Evolutionary conservation across 2,888 invertebrate genomes (phyloP), one percentile per base, ranked within the genome.

Genomic region (Cantharis nigra): DNA sequence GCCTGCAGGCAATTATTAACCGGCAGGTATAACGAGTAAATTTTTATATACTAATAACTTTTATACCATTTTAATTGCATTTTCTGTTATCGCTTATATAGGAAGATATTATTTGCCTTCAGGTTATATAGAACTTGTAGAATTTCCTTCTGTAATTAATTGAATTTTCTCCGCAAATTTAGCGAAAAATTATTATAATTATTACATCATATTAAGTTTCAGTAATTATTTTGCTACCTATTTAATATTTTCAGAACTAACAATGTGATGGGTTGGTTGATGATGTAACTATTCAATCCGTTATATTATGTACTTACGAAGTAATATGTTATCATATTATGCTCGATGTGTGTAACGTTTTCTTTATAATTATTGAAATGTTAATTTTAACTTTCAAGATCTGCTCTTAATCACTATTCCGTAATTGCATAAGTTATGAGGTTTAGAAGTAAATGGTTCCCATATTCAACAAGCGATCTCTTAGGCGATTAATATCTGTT

Each of bases 21-120:
- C 69, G 69, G 14, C 69, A 69, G 69, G 28, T 69, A 69, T 69
- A 20, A 14, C 20, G 69, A 69, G 28, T 69, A 69, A 69, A 69
- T 69, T 28, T 49, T 49, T 49, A 49, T 49, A 49, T n/a, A 30
- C 28, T 30, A 49, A 49, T 49, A 49, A 49, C 49, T 49, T 49
- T 49, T 49, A 49, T 49, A n/a, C 49, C 49, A 49, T 49, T 49
- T 49, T 49, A 49, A 49, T 49, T 49, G n/a, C 49, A 49, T 49
- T 49, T 49, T 49, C 49, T 49, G 49, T 49, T 49, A 49, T 49
- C 49, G 49, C 49, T 49, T 49, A 49, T 49, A 49, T 49, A 49
- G 49, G 20, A 49, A 49, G 49, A 49, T 49, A 49, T 13, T 13
- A 49, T n/a, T n/a, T n/a, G n/a, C 49, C 49, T 49, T 7, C 49